Percentiles rank a stretch among this genome's conserved stretches.
phyloP scores from a whole-genome alignment of 1,140 invertebrate genomes.

The Trichonephila inaurata region DNA sequence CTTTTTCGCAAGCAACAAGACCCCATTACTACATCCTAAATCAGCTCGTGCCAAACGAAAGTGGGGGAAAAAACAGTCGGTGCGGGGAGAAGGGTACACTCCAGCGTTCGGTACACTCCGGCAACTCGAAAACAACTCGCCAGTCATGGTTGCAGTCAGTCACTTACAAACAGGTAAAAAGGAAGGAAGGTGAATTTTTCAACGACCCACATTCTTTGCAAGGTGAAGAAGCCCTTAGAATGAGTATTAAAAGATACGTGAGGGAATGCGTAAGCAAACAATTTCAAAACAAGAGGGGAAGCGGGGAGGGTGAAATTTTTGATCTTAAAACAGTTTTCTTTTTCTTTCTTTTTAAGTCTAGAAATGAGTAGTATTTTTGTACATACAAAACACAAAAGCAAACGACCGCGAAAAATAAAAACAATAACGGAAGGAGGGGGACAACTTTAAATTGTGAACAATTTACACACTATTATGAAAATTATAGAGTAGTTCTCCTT shows the following conservation, averaged over 20 bases:
- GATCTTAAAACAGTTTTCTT: too few species aligned
- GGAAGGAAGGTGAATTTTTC: not conserved
- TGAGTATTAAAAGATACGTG: not conserved
- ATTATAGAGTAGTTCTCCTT: too few species aligned
- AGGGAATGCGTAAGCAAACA: not conserved
- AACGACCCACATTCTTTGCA: conserved; percentile 4
- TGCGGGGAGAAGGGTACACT: not conserved
- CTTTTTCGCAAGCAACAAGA: conserved; percentile 21
- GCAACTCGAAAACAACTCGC: not conserved
- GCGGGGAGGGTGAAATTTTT: too few species aligned
- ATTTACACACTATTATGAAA: too few species aligned
- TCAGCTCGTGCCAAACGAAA: conserved; percentile 8
- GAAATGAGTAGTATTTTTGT: too few species aligned
- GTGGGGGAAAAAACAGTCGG: not conserved
- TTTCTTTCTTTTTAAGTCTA: too few species aligned
- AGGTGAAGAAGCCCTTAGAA: not conserved
- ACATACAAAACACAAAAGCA: too few species aligned
- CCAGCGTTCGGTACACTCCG: not conserved
- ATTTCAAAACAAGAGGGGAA: not conserved
- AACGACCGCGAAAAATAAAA: too few species aligned
- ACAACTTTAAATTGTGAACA: too few species aligned
- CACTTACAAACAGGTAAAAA: conserved; percentile 9
- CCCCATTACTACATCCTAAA: not conserved
- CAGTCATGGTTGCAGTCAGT: not conserved
- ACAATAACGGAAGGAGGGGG: too few species aligned